phyloP scores from a whole-genome alignment of 2,797 vertebrate genomes.

The Toxotes lorentzi region DNA sequence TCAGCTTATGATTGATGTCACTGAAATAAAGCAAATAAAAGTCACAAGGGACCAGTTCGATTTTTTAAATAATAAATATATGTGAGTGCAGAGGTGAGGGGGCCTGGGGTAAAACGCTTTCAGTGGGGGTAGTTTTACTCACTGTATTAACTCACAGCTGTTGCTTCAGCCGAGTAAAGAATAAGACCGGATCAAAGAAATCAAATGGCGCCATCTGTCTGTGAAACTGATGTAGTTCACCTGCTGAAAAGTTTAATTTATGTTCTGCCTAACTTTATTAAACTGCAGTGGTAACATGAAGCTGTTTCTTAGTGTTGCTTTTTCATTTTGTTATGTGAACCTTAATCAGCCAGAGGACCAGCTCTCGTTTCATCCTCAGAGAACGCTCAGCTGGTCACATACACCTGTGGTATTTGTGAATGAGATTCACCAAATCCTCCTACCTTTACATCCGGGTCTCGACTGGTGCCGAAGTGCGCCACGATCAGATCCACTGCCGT shows the following conservation, averaged over 20 bases:
- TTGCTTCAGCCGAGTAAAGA: not conserved
- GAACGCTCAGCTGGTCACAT: not conserved
- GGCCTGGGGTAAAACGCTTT: no score
- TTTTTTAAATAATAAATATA: not conserved
- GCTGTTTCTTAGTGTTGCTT: not conserved
- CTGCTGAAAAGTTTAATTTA: not conserved
- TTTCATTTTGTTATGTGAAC: not conserved
- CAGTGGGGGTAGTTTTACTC: no score
- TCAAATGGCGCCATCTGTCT: not conserved
- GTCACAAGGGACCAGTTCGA: not conserved
- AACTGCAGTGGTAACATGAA: not conserved
- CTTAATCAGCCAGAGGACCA: not conserved
- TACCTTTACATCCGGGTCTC: constrained; percentile 96
- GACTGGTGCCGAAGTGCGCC: constrained; percentile 96
- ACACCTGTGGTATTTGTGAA: not conserved
- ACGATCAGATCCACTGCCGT: constrained; percentile 97
- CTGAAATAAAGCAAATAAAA: not conserved
- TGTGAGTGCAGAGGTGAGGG: not conserved
- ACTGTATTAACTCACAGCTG: not conserved
- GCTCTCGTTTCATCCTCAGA: not conserved
- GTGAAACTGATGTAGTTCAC: not conserved
- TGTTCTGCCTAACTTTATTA: not conserved
- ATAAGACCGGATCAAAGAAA: not conserved
- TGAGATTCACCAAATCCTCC: not conserved
- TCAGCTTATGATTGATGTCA: not conserved